These are phyloP conservation scores for Microchrysa polita DNA, from an alignment of 2,888 invertebrate species.

Conservation along the genomic window DNA sequence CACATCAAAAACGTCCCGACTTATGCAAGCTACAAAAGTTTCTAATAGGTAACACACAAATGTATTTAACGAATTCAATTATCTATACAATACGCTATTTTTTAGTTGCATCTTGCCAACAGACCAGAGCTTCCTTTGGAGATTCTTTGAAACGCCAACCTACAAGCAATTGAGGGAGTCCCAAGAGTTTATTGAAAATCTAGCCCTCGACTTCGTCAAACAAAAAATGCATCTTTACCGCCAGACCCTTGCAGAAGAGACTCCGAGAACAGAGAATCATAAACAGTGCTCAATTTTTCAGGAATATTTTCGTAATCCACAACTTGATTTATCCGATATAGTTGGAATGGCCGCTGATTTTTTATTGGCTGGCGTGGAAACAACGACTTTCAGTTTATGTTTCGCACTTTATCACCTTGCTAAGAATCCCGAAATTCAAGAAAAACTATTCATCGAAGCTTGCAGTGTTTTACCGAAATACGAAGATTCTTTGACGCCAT, in stretches of 20 bases:
- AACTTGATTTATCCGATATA: constrained; percentile 80
- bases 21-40: constrained; percentile 77
- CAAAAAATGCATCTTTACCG: constrained; percentile 67
- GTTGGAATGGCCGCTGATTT: constrained; percentile 85
- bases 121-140: constrained; percentile 69
- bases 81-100: neutral
- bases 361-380: constrained; percentile 86
- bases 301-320: constrained; percentile 74
- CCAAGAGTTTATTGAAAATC: constrained; percentile 78
- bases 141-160: constrained; percentile 74
- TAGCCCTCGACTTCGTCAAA: constrained; percentile 73
- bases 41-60: constrained; percentile 73
- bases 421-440: constrained; percentile 73
- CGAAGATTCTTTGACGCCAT: constrained; percentile 68
- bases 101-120: constrained; percentile 59
- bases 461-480: constrained; percentile 67
- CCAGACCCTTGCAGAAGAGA: constrained; percentile 55
- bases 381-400: constrained; percentile 80
- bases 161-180: constrained; percentile 75
- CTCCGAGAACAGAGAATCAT: constrained; percentile 35
- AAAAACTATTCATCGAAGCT: constrained; percentile 74
- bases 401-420: constrained; percentile 85
- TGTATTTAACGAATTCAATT: neutral
- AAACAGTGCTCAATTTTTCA: constrained; percentile 68
- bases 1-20: constrained; percentile 72